Evolutionary conservation across 2,113 vertebrate species (phyloP).

Genomic region (Rhombomys opimus): DNA sequence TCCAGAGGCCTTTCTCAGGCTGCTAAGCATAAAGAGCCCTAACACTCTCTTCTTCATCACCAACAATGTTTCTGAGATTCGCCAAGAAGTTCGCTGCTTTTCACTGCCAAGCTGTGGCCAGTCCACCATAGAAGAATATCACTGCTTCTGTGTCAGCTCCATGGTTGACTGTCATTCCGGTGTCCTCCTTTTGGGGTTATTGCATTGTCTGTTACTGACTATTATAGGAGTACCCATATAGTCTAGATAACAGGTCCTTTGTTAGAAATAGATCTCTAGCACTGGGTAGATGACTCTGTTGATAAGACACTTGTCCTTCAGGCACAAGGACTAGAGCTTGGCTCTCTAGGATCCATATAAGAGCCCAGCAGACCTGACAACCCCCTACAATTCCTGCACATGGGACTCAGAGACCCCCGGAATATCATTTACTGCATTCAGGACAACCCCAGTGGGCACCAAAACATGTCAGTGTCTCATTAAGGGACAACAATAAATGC

Average conservation of each 20-base stretch:
- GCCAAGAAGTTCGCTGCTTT: neutral
- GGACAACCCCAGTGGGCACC: neutral
- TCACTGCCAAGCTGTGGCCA: neutral
- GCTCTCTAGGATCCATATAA: neutral
- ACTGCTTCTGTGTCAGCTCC: neutral
- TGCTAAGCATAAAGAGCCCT: neutral
- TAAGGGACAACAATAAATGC: neutral
- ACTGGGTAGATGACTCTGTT: neutral
- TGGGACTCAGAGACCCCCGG: too few species aligned
- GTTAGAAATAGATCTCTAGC: neutral
- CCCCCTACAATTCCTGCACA: too few species aligned
- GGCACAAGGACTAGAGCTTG: neutral
- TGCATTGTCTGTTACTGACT: neutral
- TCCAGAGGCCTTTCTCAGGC: neutral
- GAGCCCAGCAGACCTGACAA: too few species aligned
- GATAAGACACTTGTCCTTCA: neutral
- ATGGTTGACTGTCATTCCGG: neutral
- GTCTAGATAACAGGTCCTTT: neutral
- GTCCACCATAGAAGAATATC: neutral
- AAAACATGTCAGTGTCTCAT: neutral
- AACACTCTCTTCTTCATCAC: neutral
- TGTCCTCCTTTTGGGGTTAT: neutral
- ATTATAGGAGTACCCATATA: neutral
- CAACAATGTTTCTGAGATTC: neutral
- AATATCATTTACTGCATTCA: neutral